Percentiles rank a stretch among this genome's conserved stretches.
These are phyloP conservation scores for Drosophila busckii DNA, from an alignment of 1,140 invertebrate genomes.

Conservation along the genomic window DNA sequence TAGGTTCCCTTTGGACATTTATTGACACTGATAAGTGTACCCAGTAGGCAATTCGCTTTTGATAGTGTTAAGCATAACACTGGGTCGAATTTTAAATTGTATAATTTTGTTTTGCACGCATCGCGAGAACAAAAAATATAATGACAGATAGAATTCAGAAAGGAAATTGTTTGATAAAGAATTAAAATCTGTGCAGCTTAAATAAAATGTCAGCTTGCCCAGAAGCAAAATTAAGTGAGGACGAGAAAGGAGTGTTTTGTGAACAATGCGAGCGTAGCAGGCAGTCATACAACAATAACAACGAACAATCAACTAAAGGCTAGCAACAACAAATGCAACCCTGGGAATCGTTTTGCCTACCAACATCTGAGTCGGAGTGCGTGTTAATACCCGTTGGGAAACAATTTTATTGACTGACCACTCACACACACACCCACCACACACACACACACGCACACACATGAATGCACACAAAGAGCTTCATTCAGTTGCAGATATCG, in stretches of 20 bases:
- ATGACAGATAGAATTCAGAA: too few species aligned
- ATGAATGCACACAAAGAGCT: constrained; percentile 8
- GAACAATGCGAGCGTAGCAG: neutral
- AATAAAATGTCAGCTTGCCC: too few species aligned
- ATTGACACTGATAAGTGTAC: constrained; percentile 76
- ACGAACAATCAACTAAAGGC: too few species aligned
- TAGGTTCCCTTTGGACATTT: constrained; percentile 60
- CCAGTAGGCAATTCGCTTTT: too few species aligned
- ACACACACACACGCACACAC: constrained; percentile 12
- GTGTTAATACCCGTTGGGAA: constrained; percentile 70
- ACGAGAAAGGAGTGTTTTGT: neutral
- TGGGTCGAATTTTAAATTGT: constrained; percentile 74
- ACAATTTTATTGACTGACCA: constrained; percentile 73
- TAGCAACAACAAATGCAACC: constrained; percentile 35
- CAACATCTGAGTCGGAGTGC: constrained; percentile 33
- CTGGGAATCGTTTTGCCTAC: constrained; percentile 9
- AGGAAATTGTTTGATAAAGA: too few species aligned
- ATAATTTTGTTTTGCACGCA: constrained; percentile 73
- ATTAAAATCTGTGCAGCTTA: too few species aligned
- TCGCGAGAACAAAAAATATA: constrained; percentile 66
- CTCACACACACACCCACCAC: constrained; percentile 14
- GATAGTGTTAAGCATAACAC: constrained; percentile 59
- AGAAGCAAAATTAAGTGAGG: too few species aligned
- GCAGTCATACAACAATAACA: too few species aligned
- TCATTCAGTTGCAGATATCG: constrained; percentile 29